phyloP scores from a whole-genome alignment of 2,888 invertebrate species.

The Clanis bilineata region DNA sequence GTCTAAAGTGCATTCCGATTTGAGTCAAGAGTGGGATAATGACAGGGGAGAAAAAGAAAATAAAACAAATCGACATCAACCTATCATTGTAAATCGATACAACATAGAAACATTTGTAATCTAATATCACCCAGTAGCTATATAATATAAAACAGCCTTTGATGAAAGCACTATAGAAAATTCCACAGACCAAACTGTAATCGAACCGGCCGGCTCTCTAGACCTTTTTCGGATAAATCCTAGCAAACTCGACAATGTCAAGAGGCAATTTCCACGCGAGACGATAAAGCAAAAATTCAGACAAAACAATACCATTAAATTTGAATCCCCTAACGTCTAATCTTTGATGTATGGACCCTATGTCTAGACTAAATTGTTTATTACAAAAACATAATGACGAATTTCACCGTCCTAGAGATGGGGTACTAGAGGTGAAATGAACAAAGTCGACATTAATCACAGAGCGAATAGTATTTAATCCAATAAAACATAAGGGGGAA shows the following conservation, averaged over 20 bases:
- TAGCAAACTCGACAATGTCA: not conserved
- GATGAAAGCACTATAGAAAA: not conserved
- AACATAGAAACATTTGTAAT: not conserved
- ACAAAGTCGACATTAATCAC: conserved; percentile 39
- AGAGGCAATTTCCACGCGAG: conserved; percentile 6
- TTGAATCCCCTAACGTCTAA: conserved; percentile 39
- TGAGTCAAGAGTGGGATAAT: no score
- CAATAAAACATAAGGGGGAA: conserved; percentile 40
- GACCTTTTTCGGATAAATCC: not conserved
- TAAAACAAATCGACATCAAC: no score
- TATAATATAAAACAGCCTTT: not conserved
- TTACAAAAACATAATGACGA: conserved; percentile 43
- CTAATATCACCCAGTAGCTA: not conserved
- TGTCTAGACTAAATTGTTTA: conserved; percentile 58
- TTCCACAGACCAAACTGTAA: not conserved
- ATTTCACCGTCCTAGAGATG: conserved; percentile 38
- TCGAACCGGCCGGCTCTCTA: not conserved
- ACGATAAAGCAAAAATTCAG: conserved; percentile 47
- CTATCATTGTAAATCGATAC: no score
- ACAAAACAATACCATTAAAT: conserved; percentile 47
- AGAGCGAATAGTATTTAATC: conserved; percentile 39
- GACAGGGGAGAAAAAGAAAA: no score
- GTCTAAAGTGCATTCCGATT: no score
- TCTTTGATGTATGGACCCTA: conserved; percentile 42
- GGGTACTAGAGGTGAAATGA: conserved; percentile 50